These are phyloP conservation scores for Koerneria pararmatus DNA, from an alignment of 2,888 invertebrate species.

Conservation along the genomic window DNA sequence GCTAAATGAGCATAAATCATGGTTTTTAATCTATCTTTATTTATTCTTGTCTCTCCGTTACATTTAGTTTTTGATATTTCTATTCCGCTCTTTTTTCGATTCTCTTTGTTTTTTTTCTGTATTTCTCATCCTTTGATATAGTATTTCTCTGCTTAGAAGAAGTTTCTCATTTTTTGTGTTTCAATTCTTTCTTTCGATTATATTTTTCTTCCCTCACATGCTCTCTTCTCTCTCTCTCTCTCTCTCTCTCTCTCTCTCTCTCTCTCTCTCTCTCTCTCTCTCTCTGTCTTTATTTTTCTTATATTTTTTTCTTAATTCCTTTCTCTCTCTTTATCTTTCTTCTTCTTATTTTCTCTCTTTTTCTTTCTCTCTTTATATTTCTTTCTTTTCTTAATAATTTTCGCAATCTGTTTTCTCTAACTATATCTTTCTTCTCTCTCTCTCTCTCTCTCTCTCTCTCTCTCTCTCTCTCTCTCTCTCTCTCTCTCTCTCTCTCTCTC, in stretches of 20 bases:
- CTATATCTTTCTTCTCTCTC: constrained; percentile 5
- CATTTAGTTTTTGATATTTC: no score
- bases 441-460: not conserved
- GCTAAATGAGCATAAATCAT: no score
- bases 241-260: constrained; percentile 12
- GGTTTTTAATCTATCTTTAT: no score
- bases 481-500: not conserved
- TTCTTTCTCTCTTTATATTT: not conserved
- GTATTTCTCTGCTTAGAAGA: constrained; percentile 2
- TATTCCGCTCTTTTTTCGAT: no score
- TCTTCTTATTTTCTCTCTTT: not conserved
- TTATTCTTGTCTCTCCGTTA: no score
- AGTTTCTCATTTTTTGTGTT: not conserved
- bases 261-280: constrained; percentile 16
- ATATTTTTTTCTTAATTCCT: no score
- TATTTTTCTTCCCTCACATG: not conserved
- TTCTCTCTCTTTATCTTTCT: constrained; percentile 5
- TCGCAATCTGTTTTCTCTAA: not conserved
- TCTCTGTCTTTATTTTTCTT: not conserved
- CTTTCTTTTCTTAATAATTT: constrained; percentile 3
- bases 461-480: constrained; percentile 11
- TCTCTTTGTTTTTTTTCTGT: no score
- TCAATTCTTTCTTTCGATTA: no score
- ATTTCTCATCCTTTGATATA: no score
- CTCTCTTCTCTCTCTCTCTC: constrained; percentile 1